Conservation (phyloP, 2,888 invertebrate genomes). For the Tenodera sinensis region DNA sequence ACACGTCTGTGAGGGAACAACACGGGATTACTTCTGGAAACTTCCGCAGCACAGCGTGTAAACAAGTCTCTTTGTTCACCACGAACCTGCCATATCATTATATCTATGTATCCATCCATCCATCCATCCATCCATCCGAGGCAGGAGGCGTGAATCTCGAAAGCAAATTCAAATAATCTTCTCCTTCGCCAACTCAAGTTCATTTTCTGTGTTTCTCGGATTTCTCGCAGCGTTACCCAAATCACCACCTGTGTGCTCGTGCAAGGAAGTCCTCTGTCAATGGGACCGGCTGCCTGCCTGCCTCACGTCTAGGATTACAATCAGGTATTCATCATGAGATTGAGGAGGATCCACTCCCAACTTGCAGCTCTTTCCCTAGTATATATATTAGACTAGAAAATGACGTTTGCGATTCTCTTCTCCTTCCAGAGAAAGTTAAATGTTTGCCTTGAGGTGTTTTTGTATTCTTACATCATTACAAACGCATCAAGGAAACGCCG, state of each 20-base stretch:
- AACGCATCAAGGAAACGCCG: not conserved
- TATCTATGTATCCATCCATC: not conserved
- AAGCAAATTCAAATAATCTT: not conserved
- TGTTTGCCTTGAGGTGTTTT: not conserved
- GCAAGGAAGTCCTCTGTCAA: not conserved
- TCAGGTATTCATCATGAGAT: not conserved
- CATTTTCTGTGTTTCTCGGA: not conserved
- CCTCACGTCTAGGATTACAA: not conserved
- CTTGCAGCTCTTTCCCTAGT: not conserved
- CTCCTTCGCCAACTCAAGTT: not conserved
- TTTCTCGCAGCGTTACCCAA: not conserved
- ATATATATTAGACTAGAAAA: not conserved
- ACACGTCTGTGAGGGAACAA: too few relatives aligned
- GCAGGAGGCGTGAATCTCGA: not conserved
- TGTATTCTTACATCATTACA: not conserved
- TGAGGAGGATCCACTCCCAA: not conserved
- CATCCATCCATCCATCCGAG: too few relatives aligned
- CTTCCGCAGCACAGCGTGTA: too few relatives aligned
- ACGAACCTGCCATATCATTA: not conserved
- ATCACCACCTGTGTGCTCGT: not conserved
- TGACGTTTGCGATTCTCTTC: not conserved
- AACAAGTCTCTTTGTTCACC: too few relatives aligned
- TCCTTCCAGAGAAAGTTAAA: not conserved
- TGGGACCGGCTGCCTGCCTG: not conserved
- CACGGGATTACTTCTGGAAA: too few relatives aligned